Evolutionary conservation across 1,140 invertebrate genomes (phyloP), one percentile per base, ranked within the genome.

Genomic region (Euschistus heros): DNA sequence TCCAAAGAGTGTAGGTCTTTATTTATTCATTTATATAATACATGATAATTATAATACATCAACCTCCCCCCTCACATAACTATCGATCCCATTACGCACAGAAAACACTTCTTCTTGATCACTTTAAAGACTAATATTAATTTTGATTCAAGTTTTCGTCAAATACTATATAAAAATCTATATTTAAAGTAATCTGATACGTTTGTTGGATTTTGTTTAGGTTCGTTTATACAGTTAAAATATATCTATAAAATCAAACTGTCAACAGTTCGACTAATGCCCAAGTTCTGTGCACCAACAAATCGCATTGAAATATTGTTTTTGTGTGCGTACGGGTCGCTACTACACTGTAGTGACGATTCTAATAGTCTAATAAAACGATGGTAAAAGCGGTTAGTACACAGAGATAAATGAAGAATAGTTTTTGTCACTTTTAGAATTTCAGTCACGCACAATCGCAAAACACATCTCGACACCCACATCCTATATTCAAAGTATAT

Each of bases 341-440:
- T 63, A 44, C 47, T 63, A 62, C 42, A 22, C 37, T 66, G 50
- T 63, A 42, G 59, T 61, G 15, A 61, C 37, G 33, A 42, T 61
- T 44, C 61, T 62, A 66, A 66, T 47, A 63, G 18, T 57, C 65
- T 66, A 66, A 66, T 66, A 59, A 65, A 66, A 66, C 61, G 46
- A 63, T 66, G 65, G 65, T 66, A 66, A 60, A 66, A 66, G 65
- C 65, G 61, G 61, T 66, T 66, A 66, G 65, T 66, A 66, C 65
- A 66, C 65, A 66, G 65, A 66, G 65, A 66, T 66, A 66, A 66
- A 66, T 66, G 59, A 60, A 66, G 55, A 66, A 46, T 33, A 46
- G 13, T 66, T 66, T 37, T 37, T 37, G 33, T 60, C 18, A 44
- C 24, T 61, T 66, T 66, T 62, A 62, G 61, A 62, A 66, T 61